A percentile compares a stretch with the other conserved stretches of the same genome.
Conservation (phyloP, 35 echinoderm and acorn worm species). For the Heliocidaris tuberculata region DNA sequence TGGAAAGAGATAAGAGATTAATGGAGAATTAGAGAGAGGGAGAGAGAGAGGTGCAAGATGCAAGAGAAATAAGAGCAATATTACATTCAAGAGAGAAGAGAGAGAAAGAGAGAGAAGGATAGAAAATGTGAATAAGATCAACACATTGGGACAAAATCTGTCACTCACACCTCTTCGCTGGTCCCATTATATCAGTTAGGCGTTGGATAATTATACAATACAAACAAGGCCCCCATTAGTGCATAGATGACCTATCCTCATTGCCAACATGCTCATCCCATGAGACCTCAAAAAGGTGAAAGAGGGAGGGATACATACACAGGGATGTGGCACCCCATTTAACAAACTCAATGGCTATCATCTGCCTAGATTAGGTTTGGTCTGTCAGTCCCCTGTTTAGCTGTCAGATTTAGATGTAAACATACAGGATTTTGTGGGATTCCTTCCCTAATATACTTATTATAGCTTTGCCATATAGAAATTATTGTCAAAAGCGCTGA, state of each 20-base stretch:
- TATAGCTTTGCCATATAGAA: too few relatives aligned
- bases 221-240: conserved; percentile 24
- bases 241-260: not conserved
- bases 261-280: not conserved
- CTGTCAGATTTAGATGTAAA: too few relatives aligned
- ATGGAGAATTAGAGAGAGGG: too few relatives aligned
- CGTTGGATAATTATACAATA: conserved; percentile 36
- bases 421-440: too few relatives aligned
- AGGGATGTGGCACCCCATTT: not conserved
- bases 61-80: not conserved
- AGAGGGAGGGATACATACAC: not conserved
- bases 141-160: not conserved
- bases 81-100: not conserved
- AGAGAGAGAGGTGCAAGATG: not conserved
- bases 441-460: not conserved
- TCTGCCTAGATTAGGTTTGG: not conserved
- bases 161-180: not conserved
- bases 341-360: not conserved
- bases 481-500: too few relatives aligned
- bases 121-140: not conserved
- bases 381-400: not conserved
- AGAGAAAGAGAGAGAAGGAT: not conserved
- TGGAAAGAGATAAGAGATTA: not conserved
- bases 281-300: not conserved
- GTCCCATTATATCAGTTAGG: conserved; percentile 21